Percentiles rank a stretch among this genome's conserved stretches.
Evolutionary conservation across 2,113 vertebrate genomes (phyloP).

Genomic region (human): DNA sequence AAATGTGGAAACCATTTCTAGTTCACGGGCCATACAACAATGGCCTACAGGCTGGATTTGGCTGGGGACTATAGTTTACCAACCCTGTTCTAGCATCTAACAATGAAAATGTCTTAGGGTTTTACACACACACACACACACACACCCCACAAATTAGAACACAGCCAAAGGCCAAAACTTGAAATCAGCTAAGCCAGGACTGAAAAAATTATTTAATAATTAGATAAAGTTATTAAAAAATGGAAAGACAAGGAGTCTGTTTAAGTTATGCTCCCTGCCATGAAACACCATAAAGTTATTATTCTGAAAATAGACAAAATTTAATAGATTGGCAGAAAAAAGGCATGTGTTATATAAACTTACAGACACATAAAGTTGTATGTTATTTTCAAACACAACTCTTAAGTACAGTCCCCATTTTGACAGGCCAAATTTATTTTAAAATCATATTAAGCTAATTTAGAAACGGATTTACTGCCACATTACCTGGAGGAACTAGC

Average conservation of each 20-base stretch:
- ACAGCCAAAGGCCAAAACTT: neutral
- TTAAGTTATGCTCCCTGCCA: neutral
- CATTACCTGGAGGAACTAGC: slow-evolving; percentile 85
- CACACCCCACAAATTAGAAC: neutral
- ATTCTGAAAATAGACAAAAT: neutral
- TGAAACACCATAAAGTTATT: neutral
- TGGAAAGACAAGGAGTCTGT: neutral
- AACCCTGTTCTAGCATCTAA: neutral
- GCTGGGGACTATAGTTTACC: neutral
- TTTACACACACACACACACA: neutral
- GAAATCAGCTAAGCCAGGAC: neutral
- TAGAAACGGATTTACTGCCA: slow-evolving; percentile 51
- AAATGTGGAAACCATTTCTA: neutral
- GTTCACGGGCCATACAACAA: neutral
- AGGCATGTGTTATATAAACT: neutral
- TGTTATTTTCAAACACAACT: neutral
- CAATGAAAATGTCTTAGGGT: neutral
- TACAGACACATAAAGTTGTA: neutral
- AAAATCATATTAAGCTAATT: neutral
- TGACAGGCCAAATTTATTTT: neutral
- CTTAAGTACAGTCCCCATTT: neutral
- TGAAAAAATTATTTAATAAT: neutral
- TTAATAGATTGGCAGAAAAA: neutral
- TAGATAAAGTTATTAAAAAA: slow-evolving; percentile 4
- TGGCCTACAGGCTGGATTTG: neutral